These are phyloP conservation scores for Aleiodes sp. DNA, from an alignment of 1,140 invertebrate genomes.

Conservation along the genomic window DNA sequence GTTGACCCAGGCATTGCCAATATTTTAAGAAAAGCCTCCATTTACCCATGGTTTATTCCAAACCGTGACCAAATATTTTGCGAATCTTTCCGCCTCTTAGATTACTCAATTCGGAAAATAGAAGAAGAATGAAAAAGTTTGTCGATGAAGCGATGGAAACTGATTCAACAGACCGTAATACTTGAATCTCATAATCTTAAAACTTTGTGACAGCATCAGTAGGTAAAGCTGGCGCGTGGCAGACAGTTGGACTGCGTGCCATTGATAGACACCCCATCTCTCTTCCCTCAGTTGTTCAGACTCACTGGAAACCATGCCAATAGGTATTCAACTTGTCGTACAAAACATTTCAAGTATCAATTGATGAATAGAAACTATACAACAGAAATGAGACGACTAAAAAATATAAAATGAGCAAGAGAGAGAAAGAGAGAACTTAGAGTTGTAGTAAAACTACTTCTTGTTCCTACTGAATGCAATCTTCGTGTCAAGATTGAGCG, in stretches of 20 bases:
- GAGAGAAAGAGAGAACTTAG: not conserved
- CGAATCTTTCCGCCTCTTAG: no score
- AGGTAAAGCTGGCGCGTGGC: conserved; percentile 6
- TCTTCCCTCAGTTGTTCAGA: not conserved
- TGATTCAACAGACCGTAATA: no score
- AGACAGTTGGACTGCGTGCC: not conserved
- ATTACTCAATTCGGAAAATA: no score
- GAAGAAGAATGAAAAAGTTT: no score
- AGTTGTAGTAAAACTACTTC: not conserved
- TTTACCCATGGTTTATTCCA: no score
- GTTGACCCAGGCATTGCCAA: not conserved
- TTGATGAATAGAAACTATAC: conserved; percentile 10
- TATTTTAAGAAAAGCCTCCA: no score
- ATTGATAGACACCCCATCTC: conserved; percentile 14
- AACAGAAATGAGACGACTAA: not conserved
- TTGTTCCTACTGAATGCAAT: no score
- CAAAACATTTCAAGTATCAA: not conserved
- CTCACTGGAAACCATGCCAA: not conserved
- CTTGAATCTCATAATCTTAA: not conserved
- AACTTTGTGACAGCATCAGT: not conserved
- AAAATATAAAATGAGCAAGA: not conserved
- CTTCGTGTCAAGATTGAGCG: not conserved
- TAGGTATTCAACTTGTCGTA: conserved; percentile 8
- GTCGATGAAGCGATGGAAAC: no score
- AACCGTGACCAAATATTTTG: no score